phyloP scores from a whole-genome alignment of 2,888 invertebrate species.

The Scaptomyza polygonia region DNA sequence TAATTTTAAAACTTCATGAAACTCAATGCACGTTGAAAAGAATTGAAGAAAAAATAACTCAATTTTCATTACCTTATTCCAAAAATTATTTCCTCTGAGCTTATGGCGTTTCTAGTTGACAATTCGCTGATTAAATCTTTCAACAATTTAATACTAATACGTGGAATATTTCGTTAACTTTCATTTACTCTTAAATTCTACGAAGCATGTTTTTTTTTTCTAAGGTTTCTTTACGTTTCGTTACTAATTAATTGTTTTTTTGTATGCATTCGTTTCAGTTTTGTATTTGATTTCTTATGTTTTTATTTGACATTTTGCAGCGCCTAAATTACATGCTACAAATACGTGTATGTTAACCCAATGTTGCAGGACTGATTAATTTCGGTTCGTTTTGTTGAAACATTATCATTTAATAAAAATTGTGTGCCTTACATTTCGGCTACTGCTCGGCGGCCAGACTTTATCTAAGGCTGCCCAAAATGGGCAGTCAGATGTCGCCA shows the following conservation, averaged over 20 bases:
- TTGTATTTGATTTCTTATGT: constrained; percentile 19
- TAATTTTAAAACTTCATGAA: too few relatives aligned
- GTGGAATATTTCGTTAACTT: constrained; percentile 76
- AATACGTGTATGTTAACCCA: constrained; percentile 76
- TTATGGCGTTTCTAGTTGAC: background rate
- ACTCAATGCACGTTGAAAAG: too few relatives aligned
- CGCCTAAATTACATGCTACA: constrained; percentile 63
- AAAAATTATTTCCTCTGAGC: background rate
- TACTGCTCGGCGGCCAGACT: constrained; percentile 66
- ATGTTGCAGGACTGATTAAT: constrained; percentile 75
- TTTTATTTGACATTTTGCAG: constrained; percentile 24
- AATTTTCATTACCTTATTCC: background rate
- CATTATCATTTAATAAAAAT: constrained; percentile 40
- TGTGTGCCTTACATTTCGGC: constrained; percentile 41
- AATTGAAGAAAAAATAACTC: too few relatives aligned
- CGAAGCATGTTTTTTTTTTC: constrained; percentile 63
- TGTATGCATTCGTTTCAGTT: constrained; percentile 24
- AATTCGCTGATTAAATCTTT: constrained; percentile 9
- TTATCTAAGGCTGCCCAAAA: constrained; percentile 82
- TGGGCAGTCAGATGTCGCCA: constrained; percentile 83
- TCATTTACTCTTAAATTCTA: constrained; percentile 75
- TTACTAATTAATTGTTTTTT: background rate
- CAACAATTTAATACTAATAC: constrained; percentile 57
- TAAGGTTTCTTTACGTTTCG: constrained; percentile 36
- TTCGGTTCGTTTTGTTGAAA: constrained; percentile 42